Evolutionary conservation across 2,797 vertebrate species (phyloP), one percentile per base, ranked within the genome.

Genomic region (Mastacembelus armatus): DNA sequence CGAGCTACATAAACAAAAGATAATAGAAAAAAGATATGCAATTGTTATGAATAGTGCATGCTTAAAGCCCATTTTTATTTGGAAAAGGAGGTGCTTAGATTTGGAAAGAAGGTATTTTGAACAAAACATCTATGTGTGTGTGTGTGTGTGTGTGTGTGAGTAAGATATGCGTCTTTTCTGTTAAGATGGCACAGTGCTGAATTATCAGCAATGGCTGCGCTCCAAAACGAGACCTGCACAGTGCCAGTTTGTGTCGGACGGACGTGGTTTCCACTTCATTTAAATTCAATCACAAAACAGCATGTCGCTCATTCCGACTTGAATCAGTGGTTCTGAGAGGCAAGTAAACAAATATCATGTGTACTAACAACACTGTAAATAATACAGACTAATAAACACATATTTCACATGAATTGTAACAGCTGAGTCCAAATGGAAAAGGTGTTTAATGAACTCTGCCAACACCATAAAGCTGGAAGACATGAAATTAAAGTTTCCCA

Each of bases 101-200:
- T 3, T 22, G 10, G 21, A 36, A 6, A 14, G 11, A n/a, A 4
- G 16, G 27, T 4, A 19, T 29, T 52, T 29, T 9, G 1, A 29
- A 33, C 10, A 52, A 66, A 49, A 27, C n/a, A 66, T 40, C n/a
- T 55, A 30, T 6, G 12, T 32, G 38, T 66, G 24, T 42, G 12
- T 51, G 33, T n/a, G 2, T 42, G 15, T 26, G 32, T 21, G 8
- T 35, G 18, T 15, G 22, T 22, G 12, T 32, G n/a, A n/a, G 12
- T 42, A 35, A 33, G 45, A 45, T 54, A 51, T 26, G 29, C 52
- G 38, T 21, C 66, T 6, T 47, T 15, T 59, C 19, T 63, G 19
- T 12, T 3, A 57, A 50, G 24, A 24, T 50, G 70, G 50, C 67
- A 60, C 29, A 57, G n/a, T 49, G 22, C 16, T 57, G 32, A 51